A percentile compares a stretch with the other conserved stretches of the same genome.
These are phyloP conservation scores for Parauchenoglanis ngamensis DNA, from an alignment of 2,797 vertebrate species.

Conservation along the genomic window DNA sequence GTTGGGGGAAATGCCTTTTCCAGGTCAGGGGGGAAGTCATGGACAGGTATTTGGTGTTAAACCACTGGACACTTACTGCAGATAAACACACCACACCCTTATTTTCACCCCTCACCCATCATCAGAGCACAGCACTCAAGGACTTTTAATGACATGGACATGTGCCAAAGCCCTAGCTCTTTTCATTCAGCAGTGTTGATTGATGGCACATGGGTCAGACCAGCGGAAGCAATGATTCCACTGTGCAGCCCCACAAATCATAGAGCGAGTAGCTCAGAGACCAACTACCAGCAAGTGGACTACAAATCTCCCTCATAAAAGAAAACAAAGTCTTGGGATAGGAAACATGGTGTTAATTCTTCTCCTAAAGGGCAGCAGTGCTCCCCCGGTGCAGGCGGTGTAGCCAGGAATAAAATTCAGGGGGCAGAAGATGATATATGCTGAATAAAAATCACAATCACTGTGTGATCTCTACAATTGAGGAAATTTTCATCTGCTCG, in stretches of 20 bases:
- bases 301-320: slow-evolving; percentile 56
- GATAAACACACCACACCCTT: slow-evolving; percentile 36
- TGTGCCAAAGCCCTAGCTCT: slow-evolving; percentile 52
- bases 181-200: slow-evolving; percentile 47
- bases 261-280: slow-evolving; percentile 25
- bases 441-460: neutral
- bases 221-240: slow-evolving; percentile 56
- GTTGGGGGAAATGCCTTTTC: neutral
- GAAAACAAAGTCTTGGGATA: slow-evolving; percentile 51
- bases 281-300: slow-evolving; percentile 31
- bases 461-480: neutral
- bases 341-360: slow-evolving; percentile 46
- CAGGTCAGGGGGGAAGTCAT: slow-evolving; percentile 33
- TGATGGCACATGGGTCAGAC: slow-evolving; percentile 55
- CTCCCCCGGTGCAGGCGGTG: slow-evolving; percentile 22
- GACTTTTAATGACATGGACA: slow-evolving; percentile 53
- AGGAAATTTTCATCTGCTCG: neutral
- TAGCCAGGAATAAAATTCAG: neutral
- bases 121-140: neutral
- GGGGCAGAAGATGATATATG: neutral
- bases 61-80: neutral
- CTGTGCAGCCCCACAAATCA: slow-evolving; percentile 54
- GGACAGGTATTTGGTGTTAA: slow-evolving; percentile 19
- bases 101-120: slow-evolving; percentile 29
- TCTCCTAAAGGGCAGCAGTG: slow-evolving; percentile 42